A percentile compares a stretch with the other conserved stretches of the same genome.
Conservation (phyloP, 2,113 vertebrate species). For the Origma solitaria region DNA sequence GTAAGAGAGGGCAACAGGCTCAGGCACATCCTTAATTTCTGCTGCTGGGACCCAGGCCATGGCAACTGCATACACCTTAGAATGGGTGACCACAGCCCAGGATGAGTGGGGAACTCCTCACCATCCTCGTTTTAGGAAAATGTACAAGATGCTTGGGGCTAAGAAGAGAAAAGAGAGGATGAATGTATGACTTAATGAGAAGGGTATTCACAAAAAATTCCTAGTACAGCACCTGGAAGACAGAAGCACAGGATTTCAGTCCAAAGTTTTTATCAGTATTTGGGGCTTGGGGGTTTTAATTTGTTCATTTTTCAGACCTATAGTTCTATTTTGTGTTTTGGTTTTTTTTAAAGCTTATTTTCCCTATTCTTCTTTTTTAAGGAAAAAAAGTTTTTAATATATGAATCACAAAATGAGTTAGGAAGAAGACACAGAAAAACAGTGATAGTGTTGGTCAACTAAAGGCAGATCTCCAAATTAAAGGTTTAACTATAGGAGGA, state of each 20-base stretch:
- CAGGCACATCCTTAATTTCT: neutral
- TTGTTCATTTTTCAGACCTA: neutral
- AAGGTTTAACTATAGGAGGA: neutral
- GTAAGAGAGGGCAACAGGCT: neutral
- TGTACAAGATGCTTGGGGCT: neutral
- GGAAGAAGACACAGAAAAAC: neutral
- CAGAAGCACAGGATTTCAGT: neutral
- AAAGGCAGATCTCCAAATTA: neutral
- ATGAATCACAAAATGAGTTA: neutral
- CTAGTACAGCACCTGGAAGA: neutral
- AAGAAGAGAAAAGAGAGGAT: neutral
- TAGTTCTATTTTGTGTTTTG: neutral
- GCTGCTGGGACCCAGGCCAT: neutral
- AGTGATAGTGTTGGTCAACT: neutral
- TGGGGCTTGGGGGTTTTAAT: neutral
- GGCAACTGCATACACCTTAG: rapidly evolving
- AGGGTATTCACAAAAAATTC: neutral
- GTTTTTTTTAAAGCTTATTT: neutral
- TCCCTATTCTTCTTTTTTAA: neutral
- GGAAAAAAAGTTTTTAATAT: neutral
- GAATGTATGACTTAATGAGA: neutral
- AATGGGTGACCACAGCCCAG: neutral
- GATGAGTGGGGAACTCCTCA: neutral
- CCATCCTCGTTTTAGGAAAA: neutral
- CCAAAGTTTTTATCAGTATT: neutral